These are phyloP conservation scores for Gymnosoma rotundatum DNA, from an alignment of 2,888 invertebrate species.

Conservation along the genomic window DNA sequence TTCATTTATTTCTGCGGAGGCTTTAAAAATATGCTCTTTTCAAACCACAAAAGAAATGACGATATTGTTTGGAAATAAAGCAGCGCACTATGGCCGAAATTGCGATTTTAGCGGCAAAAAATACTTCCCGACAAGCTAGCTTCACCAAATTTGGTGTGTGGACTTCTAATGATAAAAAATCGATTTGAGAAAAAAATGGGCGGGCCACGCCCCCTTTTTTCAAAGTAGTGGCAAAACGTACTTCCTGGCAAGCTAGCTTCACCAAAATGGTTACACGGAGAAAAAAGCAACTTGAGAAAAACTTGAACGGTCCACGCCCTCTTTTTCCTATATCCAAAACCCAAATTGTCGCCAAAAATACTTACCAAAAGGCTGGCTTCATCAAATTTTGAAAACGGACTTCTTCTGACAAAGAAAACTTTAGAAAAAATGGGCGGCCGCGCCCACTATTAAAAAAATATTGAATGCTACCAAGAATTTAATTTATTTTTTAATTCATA, in stretches of 20 bases:
- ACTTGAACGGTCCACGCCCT: background rate
- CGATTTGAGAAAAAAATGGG: background rate
- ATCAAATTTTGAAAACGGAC: too few relatives aligned
- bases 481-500: conserved; percentile 28
- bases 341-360: too few relatives aligned
- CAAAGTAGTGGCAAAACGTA: background rate
- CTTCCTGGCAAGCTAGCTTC: conserved; percentile 33
- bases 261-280: conserved; percentile 30
- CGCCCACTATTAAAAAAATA: too few relatives aligned
- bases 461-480: conserved; percentile 25
- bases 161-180: background rate
- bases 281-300: conserved; percentile 29
- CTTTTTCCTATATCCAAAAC: background rate
- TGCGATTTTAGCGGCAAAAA: background rate
- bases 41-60: too few relatives aligned
- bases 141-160: background rate
- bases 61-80: too few relatives aligned
- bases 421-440: too few relatives aligned
- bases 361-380: too few relatives aligned
- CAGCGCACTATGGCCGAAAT: background rate
- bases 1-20: too few relatives aligned
- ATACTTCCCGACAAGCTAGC: background rate
- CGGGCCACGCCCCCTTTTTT: background rate
- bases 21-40: too few relatives aligned
- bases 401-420: too few relatives aligned